A percentile compares a stretch with the other conserved stretches of the same genome.
These are phyloP conservation scores for Bombus superbus DNA, from an alignment of 1,140 invertebrate genomes.

Conservation along the genomic window DNA sequence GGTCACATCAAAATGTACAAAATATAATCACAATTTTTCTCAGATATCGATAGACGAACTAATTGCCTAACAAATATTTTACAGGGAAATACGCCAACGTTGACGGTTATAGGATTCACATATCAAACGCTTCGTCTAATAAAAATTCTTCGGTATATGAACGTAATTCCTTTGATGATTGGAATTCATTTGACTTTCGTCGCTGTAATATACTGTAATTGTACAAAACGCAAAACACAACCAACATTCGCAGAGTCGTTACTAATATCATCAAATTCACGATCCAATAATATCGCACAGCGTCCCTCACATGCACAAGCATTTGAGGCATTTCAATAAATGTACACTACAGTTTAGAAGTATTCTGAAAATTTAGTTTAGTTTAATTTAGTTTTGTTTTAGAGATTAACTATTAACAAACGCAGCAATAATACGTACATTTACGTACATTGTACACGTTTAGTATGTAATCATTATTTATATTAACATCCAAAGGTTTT, in stretches of 20 bases:
- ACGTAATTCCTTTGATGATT: slow-evolving; percentile 8
- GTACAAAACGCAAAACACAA: neutral
- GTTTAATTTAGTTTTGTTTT: too few species aligned
- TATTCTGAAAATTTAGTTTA: too few species aligned
- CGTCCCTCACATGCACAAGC: neutral
- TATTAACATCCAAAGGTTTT: too few species aligned
- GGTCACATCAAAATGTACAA: neutral
- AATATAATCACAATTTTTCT: neutral
- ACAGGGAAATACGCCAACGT: slow-evolving; percentile 1
- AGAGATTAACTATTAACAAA: too few species aligned
- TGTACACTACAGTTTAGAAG: too few species aligned
- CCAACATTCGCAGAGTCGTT: neutral
- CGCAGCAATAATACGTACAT: too few species aligned
- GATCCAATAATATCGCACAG: neutral
- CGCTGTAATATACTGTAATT: neutral
- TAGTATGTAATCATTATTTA: too few species aligned
- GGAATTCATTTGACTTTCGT: slow-evolving; percentile 15
- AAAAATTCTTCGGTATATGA: neutral
- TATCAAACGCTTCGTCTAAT: slow-evolving; percentile 18
- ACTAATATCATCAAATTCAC: neutral
- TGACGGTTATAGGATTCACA: neutral
- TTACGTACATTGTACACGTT: too few species aligned
- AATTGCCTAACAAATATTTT: slow-evolving; percentile 8
- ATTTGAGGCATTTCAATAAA: slow-evolving; percentile 1
- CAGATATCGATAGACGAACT: neutral